Base-by-base conservation (phyloP, 2,888 invertebrate species). In the Seira musarum region DNA sequence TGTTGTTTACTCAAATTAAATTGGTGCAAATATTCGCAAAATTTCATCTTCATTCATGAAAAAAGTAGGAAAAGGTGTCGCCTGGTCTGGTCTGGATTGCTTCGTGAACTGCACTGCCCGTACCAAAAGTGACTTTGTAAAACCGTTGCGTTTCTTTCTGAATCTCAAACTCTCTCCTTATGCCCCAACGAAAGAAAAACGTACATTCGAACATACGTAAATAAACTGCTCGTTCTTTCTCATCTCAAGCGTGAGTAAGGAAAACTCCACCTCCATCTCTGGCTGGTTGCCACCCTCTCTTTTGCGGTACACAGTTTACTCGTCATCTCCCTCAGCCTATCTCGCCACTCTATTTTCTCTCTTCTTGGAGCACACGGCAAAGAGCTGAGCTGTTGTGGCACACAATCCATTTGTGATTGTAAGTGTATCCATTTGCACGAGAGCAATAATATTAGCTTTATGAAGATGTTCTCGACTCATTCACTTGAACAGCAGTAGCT, bases 251-350 rank as follows among this genome's bases (percentile, higher is more conserved):
- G 40, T 40, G 40, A 8, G 13, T 63, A 13, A 5, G 25, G 17
- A 65, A 80, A 57, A 75, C 83, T 83, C 81, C 83, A 77, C 83
- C 83, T 77, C 83, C 71, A 10, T 30, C 73, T 30, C 67, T 67
- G 74, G 63, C 21, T 69, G 30, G 76, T 69, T 53, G 60, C 79
- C 76, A 75, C 80, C 80, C 76, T 63, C 75, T 80, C 81, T 81
- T 83, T 81, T 76, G 82, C 78, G 83, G 83, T 83, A 79, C 79
- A 53, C 25, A 67, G 63, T 53, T 73, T 21, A 72, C 79, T 77
- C 67, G 79, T 66, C 78, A 66, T 72, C 71, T 49, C 25, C 61
- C n/a, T 19, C 22, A 60, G 72, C 72, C 67, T 72, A 73, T 72
- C 79, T 71, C 78, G n/a, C 71, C 67, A 79, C 67, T 79, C 68